phyloP scores from a whole-genome alignment of 1,140 invertebrate species.

The Drosophila varians region DNA sequence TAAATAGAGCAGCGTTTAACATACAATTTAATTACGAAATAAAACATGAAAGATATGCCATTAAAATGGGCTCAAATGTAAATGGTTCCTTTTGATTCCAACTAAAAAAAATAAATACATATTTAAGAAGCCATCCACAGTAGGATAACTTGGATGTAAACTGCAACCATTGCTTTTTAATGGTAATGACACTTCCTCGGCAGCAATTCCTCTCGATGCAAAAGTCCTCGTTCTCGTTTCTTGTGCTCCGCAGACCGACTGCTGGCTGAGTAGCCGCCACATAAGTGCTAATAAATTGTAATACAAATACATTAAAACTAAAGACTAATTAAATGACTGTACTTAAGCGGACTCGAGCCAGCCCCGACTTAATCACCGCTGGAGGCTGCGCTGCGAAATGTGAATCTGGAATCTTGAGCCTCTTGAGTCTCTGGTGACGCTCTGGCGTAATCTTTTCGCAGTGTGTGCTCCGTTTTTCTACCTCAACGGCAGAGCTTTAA shows the following conservation, averaged over 20 bases:
- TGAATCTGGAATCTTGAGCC: slow-evolving; percentile 12
- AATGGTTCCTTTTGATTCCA: neutral
- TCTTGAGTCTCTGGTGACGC: slow-evolving; percentile 43
- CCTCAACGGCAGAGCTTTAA: neutral
- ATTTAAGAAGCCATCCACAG: neutral
- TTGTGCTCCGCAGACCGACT: slow-evolving; percentile 7
- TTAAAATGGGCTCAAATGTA: neutral
- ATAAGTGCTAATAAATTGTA: slow-evolving; percentile 79
- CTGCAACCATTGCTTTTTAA: slow-evolving; percentile 18
- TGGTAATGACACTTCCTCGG: slow-evolving; percentile 50
- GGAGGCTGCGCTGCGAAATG: slow-evolving; percentile 32
- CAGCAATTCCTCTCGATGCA: slow-evolving; percentile 18
- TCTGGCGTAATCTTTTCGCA: slow-evolving; percentile 52
- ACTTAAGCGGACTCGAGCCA: slow-evolving; percentile 63
- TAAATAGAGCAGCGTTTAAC: slow-evolving; percentile 19
- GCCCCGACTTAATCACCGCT: slow-evolving; percentile 59
- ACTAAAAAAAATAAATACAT: neutral
- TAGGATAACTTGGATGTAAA: neutral
- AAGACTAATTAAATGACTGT: slow-evolving; percentile 82
- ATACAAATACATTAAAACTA: slow-evolving; percentile 81
- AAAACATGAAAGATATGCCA: neutral
- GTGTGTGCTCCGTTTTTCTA: slow-evolving; percentile 26
- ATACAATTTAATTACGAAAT: neutral
- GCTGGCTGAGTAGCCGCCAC: slow-evolving; percentile 39
- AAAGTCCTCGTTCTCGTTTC: slow-evolving; percentile 38